Conservation (phyloP, 2,113 vertebrate species). For the Otocyon megalotis region DNA sequence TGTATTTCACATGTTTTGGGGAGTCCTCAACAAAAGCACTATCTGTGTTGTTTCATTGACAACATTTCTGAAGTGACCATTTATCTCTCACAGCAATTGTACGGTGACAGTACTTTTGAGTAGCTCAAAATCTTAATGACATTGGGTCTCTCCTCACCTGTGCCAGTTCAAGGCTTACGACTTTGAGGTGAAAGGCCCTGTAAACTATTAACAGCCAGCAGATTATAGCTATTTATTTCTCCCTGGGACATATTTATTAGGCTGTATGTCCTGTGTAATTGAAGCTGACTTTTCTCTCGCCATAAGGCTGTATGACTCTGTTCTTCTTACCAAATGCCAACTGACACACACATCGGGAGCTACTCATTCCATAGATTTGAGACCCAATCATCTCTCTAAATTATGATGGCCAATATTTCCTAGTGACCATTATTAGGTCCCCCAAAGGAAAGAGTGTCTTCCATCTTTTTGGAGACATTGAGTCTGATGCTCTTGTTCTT, state of each 20-base stretch:
- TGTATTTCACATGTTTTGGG: background rate
- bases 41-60: background rate
- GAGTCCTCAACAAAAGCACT: conserved; percentile 23
- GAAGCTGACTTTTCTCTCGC: conserved; percentile 20
- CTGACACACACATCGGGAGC: conserved; percentile 36
- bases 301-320: conserved; percentile 54
- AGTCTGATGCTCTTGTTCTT: conserved; percentile 74
- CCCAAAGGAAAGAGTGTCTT: conserved; percentile 64
- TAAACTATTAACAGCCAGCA: conserved; percentile 48
- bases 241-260: conserved; percentile 63
- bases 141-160: background rate
- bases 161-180: conserved; percentile 31
- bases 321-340: conserved; percentile 68
- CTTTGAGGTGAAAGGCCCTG: conserved; percentile 54
- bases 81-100: conserved; percentile 19
- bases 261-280: conserved; percentile 50
- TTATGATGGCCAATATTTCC: background rate
- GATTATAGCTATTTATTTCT: conserved; percentile 59
- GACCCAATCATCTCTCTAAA: conserved; percentile 44
- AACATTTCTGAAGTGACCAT: background rate
- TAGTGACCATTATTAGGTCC: conserved; percentile 7
- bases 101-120: background rate
- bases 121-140: background rate
- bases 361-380: conserved; percentile 60
- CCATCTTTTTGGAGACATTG: conserved; percentile 70